These are phyloP conservation scores for Siniperca chuatsi DNA, from an alignment of 2,113 vertebrate species.

Conservation along the genomic window DNA sequence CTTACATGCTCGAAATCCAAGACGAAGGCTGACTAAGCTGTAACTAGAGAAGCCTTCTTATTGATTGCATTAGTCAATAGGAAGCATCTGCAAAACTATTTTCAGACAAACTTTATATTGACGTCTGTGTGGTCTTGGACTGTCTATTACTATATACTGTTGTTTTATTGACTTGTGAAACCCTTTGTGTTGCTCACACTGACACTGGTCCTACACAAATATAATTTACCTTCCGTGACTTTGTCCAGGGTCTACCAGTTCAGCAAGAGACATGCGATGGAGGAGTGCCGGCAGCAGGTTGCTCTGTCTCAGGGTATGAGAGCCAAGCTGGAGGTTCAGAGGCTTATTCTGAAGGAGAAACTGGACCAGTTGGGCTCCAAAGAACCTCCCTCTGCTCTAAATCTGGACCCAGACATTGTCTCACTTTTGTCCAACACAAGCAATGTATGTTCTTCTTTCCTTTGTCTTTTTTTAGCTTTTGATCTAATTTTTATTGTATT, in stretches of 20 bases:
- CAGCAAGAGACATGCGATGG: constrained; percentile 89
- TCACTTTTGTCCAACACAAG: constrained; percentile 83
- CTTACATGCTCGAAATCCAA: constrained; percentile 2
- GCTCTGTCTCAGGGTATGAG: constrained; percentile 87
- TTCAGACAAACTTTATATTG: constrained; percentile 23
- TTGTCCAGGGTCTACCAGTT: constrained; percentile 89
- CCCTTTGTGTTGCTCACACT: not conserved
- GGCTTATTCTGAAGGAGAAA: constrained; percentile 86
- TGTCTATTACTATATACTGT: not conserved
- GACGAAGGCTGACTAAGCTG: not conserved
- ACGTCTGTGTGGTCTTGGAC: not conserved
- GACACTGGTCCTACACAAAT: not conserved
- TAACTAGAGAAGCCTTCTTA: not conserved
- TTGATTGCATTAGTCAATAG: constrained; percentile 26
- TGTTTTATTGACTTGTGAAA: constrained; percentile 10
- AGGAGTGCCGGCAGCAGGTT: constrained; percentile 88
- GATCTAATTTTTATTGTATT: not conserved
- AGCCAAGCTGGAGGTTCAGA: constrained; percentile 90
- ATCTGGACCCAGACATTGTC: constrained; percentile 84
- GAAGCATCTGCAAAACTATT: constrained; percentile 1
- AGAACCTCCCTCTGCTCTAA: constrained; percentile 83
- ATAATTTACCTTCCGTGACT: not conserved
- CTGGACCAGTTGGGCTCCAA: constrained; percentile 84
- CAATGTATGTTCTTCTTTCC: constrained; percentile 78
- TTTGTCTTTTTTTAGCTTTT: not conserved